A percentile compares a stretch with the other conserved stretches of the same genome.
phyloP scores from a whole-genome alignment of 2,888 invertebrate species.

The Augiades crinisus region DNA sequence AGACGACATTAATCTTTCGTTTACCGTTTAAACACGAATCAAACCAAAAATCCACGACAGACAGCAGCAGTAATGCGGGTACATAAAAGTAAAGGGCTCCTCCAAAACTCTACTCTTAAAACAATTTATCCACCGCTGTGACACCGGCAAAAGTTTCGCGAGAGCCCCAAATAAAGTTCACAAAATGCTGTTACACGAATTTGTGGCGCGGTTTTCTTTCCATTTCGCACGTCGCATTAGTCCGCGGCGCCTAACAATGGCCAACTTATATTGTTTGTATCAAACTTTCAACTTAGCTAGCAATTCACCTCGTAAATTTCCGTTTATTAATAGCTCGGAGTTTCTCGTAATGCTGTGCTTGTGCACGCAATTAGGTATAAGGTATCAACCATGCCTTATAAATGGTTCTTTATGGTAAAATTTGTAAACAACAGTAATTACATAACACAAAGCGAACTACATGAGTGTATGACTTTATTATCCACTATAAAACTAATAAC shows the following conservation, averaged over 20 bases:
- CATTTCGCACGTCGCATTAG: conserved; percentile 63
- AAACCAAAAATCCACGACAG: no score
- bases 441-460: no score
- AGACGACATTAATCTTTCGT: no score
- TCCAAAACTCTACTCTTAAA: background rate
- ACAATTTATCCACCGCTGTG: conserved; percentile 19
- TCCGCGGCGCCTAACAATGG: conserved; percentile 56
- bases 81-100: background rate
- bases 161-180: conserved; percentile 55
- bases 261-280: conserved; percentile 76
- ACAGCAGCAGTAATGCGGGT: no score
- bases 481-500: no score
- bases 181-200: conserved; percentile 55
- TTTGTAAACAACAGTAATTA: no score
- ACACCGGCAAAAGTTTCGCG: conserved; percentile 42
- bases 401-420: no score
- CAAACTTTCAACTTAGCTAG: conserved; percentile 69
- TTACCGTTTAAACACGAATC: no score
- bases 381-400: no score
- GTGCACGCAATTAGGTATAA: no score
- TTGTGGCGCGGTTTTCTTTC: conserved; percentile 60
- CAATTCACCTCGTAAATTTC: conserved; percentile 76
- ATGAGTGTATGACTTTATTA: no score
- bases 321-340: conserved; percentile 75
- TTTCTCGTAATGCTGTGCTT: no score